phyloP scores from a whole-genome alignment of 2,113 vertebrate species.

The Mobula birostris region DNA sequence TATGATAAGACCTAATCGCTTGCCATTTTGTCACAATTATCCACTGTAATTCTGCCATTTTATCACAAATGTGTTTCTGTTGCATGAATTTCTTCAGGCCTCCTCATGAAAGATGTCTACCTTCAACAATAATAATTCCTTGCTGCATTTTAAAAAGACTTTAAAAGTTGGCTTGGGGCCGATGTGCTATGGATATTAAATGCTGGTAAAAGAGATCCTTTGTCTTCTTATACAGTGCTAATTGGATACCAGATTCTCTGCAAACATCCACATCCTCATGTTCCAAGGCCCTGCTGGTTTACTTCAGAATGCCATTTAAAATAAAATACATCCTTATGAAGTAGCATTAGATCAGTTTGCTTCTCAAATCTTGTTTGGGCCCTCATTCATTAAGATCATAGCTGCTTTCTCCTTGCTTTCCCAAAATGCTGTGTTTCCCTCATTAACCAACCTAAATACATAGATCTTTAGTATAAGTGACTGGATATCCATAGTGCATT shows the following conservation, averaged over 20 bases:
- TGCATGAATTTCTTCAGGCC: neutral
- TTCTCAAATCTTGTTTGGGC: no score
- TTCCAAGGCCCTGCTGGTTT: neutral
- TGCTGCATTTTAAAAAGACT: neutral
- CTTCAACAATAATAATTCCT: neutral
- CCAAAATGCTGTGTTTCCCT: no score
- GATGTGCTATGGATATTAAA: neutral
- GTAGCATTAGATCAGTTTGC: no score
- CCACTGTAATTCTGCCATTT: neutral
- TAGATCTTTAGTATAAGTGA: no score
- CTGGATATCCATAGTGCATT: no score
- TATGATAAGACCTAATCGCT: no score
- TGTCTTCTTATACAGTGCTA: neutral
- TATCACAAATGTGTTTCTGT: neutral
- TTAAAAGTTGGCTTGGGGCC: neutral
- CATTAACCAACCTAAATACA: no score
- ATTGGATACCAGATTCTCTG: neutral
- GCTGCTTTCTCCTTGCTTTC: no score
- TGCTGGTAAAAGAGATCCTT: neutral
- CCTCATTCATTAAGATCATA: no score
- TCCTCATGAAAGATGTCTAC: neutral
- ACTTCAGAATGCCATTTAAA: neutral
- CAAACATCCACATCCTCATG: neutral
- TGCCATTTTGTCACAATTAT: no score
- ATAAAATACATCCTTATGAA: no score